Conservation (phyloP, 1,140 invertebrate species). For the Ostrea edulis region DNA sequence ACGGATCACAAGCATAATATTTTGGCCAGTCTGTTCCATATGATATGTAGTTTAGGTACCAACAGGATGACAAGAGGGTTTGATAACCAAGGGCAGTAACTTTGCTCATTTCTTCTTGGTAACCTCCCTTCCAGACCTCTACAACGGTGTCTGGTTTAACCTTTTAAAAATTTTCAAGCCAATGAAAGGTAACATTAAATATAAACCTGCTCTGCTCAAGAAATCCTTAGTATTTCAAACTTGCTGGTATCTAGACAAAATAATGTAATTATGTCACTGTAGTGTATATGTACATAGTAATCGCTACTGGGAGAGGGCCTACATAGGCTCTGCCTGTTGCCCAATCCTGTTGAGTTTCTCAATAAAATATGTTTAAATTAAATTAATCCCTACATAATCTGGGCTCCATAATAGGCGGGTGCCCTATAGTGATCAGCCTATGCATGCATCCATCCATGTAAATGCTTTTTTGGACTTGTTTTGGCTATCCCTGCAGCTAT, state of each 20-base stretch:
- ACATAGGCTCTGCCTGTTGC: too few relatives aligned
- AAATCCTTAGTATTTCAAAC: neutral
- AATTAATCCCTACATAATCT: too few relatives aligned
- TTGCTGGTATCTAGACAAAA: conserved; percentile 17
- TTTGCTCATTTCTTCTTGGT: conserved; percentile 78
- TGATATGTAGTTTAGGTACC: conserved; percentile 90
- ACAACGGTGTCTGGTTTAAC: conserved; percentile 80
- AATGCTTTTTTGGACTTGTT: too few relatives aligned
- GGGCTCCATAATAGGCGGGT: too few relatives aligned
- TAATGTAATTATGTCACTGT: too few relatives aligned
- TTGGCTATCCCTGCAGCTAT: too few relatives aligned
- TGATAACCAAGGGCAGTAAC: conserved; percentile 83
- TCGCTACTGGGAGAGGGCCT: too few relatives aligned
- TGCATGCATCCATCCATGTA: too few relatives aligned
- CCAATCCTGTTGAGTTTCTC: too few relatives aligned
- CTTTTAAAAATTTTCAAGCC: conserved; percentile 54
- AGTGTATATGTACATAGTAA: too few relatives aligned
- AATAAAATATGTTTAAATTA: too few relatives aligned
- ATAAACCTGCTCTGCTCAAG: neutral
- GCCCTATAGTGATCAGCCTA: too few relatives aligned
- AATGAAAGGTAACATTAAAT: neutral
- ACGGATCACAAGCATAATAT: conserved; percentile 89
- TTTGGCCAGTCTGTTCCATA: conserved; percentile 88
- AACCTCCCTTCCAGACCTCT: conserved; percentile 80
- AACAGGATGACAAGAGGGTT: conserved; percentile 88